phyloP scores from a whole-genome alignment of 2,888 invertebrate species.

The Drosophila peninsularis region DNA sequence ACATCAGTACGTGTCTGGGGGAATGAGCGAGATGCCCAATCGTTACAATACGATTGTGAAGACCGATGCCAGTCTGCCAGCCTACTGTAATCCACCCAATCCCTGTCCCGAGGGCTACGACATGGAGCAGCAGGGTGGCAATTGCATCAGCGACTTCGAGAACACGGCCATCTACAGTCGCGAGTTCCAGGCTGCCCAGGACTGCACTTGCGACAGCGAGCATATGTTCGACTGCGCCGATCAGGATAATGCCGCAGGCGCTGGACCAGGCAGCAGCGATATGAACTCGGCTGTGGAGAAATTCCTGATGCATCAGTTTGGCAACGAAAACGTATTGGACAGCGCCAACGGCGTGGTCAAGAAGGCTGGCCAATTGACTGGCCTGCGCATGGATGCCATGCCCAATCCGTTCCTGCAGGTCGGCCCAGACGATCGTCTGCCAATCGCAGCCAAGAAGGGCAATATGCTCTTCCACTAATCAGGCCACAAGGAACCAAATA shows the following conservation, averaged over 20 bases:
- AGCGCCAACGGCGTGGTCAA: slow-evolving; percentile 90
- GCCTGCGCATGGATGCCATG: slow-evolving; percentile 87
- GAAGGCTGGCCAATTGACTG: slow-evolving; percentile 66
- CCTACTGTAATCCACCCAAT: slow-evolving; percentile 99
- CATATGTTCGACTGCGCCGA: slow-evolving; percentile 97
- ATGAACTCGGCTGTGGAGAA: slow-evolving; percentile 88
- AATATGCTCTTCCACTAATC: slow-evolving; percentile 86
- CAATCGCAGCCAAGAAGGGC: slow-evolving; percentile 97
- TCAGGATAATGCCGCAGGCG: slow-evolving; percentile 71
- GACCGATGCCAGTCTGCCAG: slow-evolving; percentile 95
- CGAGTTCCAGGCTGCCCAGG: slow-evolving; percentile 95
- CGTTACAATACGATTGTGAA: slow-evolving; percentile 89
- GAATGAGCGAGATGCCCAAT: slow-evolving; percentile 88
- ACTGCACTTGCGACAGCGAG: slow-evolving; percentile 99
- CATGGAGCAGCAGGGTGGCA: slow-evolving; percentile 87
- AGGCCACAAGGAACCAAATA: background rate
- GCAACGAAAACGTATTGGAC: slow-evolving; percentile 84
- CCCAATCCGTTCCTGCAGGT: slow-evolving; percentile 92
- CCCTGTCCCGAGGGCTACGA: slow-evolving; percentile 97
- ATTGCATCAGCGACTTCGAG: slow-evolving; percentile 94
- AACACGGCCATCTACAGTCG: slow-evolving; percentile 98
- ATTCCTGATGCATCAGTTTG: slow-evolving; percentile 86
- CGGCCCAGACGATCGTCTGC: slow-evolving; percentile 90
- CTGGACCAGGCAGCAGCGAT: slow-evolving; percentile 69
- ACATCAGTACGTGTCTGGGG: slow-evolving; percentile 91